Percentiles rank a stretch among this genome's conserved stretches.
Evolutionary conservation across 2,113 vertebrate genomes (phyloP).

Genomic region (Monarcha castaneiventris): DNA sequence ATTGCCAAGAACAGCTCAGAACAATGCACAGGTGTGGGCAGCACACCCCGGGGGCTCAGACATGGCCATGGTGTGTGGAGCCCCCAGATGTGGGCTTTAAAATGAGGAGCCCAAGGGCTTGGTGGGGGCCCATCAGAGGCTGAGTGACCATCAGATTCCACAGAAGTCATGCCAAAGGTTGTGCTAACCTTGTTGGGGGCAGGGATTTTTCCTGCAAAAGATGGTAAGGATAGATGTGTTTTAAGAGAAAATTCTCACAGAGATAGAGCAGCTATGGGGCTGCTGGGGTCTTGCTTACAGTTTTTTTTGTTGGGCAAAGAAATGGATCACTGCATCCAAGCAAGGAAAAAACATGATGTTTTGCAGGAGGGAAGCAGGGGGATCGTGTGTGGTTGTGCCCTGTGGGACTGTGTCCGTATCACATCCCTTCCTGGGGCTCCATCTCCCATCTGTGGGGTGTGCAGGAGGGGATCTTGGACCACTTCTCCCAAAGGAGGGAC

Average conservation of each 20-base stretch:
- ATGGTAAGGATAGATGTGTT: not conserved
- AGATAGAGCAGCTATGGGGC: not conserved
- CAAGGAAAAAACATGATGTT: not conserved
- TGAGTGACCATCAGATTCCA: not conserved
- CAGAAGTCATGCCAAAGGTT: not conserved
- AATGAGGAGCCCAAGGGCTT: not conserved
- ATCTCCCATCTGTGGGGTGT: not conserved
- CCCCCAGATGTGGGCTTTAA: not conserved
- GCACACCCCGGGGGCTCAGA: accelerated
- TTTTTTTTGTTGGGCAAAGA: not conserved
- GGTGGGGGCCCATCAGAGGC: not conserved
- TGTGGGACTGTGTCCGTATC: not conserved
- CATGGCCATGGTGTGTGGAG: not conserved
- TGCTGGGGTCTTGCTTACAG: not conserved
- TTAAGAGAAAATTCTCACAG: not conserved
- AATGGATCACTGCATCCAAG: accelerated
- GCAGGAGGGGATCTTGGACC: not conserved
- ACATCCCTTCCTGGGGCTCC: not conserved
- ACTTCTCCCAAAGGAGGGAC: not conserved
- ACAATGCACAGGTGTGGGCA: not conserved
- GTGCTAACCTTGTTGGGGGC: not conserved
- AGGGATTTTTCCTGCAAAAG: not conserved
- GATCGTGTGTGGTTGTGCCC: not conserved
- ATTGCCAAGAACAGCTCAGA: not conserved
- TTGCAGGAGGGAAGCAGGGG: not conserved